Percentiles rank a stretch among this genome's conserved stretches.
Conservation (phyloP, 1,140 invertebrate species). For the Zaprionus kolodkinae region DNA sequence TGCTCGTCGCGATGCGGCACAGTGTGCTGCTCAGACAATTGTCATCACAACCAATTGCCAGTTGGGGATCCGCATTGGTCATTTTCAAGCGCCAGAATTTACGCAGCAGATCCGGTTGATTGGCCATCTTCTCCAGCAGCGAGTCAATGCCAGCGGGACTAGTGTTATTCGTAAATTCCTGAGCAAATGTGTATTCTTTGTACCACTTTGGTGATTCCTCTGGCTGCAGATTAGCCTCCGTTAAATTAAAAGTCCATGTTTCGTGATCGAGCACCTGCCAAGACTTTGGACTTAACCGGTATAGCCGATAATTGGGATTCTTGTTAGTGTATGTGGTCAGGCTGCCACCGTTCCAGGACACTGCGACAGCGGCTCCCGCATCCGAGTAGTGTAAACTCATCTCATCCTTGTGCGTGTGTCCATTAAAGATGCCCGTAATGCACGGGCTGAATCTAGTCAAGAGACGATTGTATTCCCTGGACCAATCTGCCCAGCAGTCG, state of each 20-base stretch:
- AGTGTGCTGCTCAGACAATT: constrained; percentile 78
- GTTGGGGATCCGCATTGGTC: constrained; percentile 83
- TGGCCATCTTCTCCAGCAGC: constrained; percentile 85
- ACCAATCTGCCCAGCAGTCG: constrained; percentile 88
- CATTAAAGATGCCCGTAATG: constrained; percentile 92
- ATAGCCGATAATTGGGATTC: constrained; percentile 93
- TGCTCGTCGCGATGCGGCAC: constrained; percentile 65
- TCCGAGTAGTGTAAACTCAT: constrained; percentile 88
- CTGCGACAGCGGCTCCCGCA: constrained; percentile 84
- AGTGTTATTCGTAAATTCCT: constrained; percentile 75
- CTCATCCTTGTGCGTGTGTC: constrained; percentile 92
- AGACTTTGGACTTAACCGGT: constrained; percentile 87
- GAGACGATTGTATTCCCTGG: constrained; percentile 87
- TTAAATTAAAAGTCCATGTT: constrained; percentile 92
- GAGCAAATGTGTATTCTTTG: constrained; percentile 88
- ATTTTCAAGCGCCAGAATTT: constrained; percentile 74
- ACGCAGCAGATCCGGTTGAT: constrained; percentile 55
- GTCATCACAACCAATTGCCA: constrained; percentile 84
- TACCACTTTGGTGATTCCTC: constrained; percentile 87
- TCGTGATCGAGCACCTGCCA: constrained; percentile 89
- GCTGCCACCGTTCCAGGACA: constrained; percentile 92
- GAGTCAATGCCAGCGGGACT: constrained; percentile 84
- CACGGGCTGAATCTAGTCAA: constrained; percentile 85
- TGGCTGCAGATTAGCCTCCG: constrained; percentile 88
- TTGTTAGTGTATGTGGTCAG: constrained; percentile 87